Percentiles rank a stretch among this genome's conserved stretches.
phyloP scores from a whole-genome alignment of 2,888 invertebrate genomes.

The Sesia apiformis region DNA sequence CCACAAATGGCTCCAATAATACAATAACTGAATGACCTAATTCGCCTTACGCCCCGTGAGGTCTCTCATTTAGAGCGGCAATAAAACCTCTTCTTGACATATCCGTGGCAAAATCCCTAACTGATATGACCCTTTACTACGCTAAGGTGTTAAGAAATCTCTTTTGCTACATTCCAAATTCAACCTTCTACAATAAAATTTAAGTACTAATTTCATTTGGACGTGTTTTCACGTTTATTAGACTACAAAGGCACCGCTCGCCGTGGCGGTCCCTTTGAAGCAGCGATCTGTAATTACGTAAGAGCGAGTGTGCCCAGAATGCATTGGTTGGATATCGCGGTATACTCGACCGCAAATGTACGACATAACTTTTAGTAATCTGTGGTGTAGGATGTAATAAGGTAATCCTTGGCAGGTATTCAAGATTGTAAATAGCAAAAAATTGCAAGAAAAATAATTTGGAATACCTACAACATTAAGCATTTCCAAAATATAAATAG shows the following conservation, averaged over 20 bases:
- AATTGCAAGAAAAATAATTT: no score
- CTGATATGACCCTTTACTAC: conserved; percentile 67
- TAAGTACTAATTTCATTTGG: conserved; percentile 14
- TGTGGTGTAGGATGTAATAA: no score
- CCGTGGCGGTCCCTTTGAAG: conserved; percentile 61
- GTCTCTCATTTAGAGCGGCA: conserved; percentile 64
- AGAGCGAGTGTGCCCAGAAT: conserved; percentile 26
- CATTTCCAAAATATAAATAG: no score
- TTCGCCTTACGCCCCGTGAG: conserved; percentile 49
- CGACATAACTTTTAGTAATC: no score
- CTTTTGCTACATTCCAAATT: conserved; percentile 7
- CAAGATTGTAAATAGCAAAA: no score
- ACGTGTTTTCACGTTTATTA: conserved; percentile 49
- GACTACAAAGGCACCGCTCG: conserved; percentile 65
- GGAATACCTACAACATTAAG: no score
- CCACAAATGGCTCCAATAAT: conserved; percentile 14
- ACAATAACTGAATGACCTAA: conserved; percentile 50
- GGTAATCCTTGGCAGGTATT: no score
- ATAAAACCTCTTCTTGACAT: conserved; percentile 75
- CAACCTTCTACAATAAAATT: conserved; percentile 1
- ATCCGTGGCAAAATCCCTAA: conserved; percentile 74
- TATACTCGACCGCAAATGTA: background rate
- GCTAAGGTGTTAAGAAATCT: conserved; percentile 68
- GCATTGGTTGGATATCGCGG: conserved; percentile 28
- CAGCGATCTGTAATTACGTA: conserved; percentile 62